Base-by-base conservation (phyloP, 2,888 invertebrate species). In the Ecdyonurus torrentis region DNA sequence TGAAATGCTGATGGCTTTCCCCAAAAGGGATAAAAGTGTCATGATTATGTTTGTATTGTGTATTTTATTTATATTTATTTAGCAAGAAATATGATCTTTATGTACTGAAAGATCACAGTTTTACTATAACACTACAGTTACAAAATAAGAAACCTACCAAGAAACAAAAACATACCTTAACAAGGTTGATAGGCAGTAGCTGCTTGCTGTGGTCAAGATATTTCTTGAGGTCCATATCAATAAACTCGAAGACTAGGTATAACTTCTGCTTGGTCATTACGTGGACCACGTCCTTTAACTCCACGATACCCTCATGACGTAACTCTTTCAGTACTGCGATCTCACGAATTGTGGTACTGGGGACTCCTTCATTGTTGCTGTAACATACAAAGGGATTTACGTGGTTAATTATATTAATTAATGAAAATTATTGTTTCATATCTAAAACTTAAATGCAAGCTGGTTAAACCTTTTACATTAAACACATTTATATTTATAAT, bases 311-410 rank as follows among this genome's bases (percentile, higher is more conserved):
- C 0, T 89, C 87, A 78, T 98, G 97, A 60, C 86, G 83, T 55
- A 99, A 79, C 71, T 89, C 91, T 71, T 92, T 92, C 63, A 99
- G 78, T 63, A 97, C 80, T 0, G 94, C 91, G 70, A 99, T 96
- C 80, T 99, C 99, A 64, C 98, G 81, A 66, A 98, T 87, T 2
- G 98, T 96, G 23, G 98, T 98, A 24, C 96, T 95, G 20, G 98
- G 98, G 22, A 99, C 92, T 22, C 98, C 98, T 77, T 97, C 98
- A 1, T 90, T 87, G 76, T 97, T 96, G 70, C 91, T 93, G 73
- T 58, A 72, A 70, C 65, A 58, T 37, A 58, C 58, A 52, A 67
- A 58, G n/a, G n/a, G n/a, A n/a, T n/a, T n/a, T n/a, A n/a, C n/a
- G n/a, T n/a, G n/a, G n/a, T n/a, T n/a, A n/a, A n/a, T n/a, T n/a